Evolutionary conservation across 2,888 invertebrate genomes (phyloP), one percentile per base, ranked within the genome.

Genomic region (Drosophila aldrichi): DNA sequence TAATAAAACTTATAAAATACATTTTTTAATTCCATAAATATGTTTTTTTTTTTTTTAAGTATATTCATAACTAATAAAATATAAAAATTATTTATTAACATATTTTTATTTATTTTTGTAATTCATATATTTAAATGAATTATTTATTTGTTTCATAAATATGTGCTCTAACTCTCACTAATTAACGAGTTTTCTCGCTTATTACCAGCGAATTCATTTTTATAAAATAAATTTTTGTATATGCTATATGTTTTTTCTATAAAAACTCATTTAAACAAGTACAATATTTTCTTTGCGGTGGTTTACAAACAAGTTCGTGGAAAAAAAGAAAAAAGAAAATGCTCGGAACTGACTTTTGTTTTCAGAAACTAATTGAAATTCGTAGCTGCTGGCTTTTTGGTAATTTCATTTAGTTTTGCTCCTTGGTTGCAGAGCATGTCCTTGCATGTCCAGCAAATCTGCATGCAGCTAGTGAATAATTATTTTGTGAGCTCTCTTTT

Each of bases 351-450:
- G 48, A 48, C 48, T 32, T 32, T 48, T 48, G 48, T 48, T 48
- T 48, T 48, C 29, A 18, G 12, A 48, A 48, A 32, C 29, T 48
- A 48, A 48, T 48, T 32, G n/a, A 29, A 18, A 29, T 32, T 32
- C 18, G 29, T 38, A 25, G n/a, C 44, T 40, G 38, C 40, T 65
- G 49, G 41, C 55, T 22, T 66, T 52, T 34, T 8, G 20, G 34
- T 40, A 46, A 57, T 52, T 57, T 34, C 34, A 57, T 57, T 52
- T 52, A 41, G 29, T 43, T 34, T 32, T 34, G 16, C 16, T 20
- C 7, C 67, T 46, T 44, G 38, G 18, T 36, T 2, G 29, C 8
- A 16, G 25, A 18, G 46, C 29, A 29, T 29, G 29, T 10, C 29
- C 9, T 0, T 12, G 36, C 36, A 56, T 22, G 7, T 40, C 20